A percentile compares a stretch with the other conserved stretches of the same genome.
phyloP scores from a whole-genome alignment of 2,113 vertebrate species.

The Cochlearius cochlearius region DNA sequence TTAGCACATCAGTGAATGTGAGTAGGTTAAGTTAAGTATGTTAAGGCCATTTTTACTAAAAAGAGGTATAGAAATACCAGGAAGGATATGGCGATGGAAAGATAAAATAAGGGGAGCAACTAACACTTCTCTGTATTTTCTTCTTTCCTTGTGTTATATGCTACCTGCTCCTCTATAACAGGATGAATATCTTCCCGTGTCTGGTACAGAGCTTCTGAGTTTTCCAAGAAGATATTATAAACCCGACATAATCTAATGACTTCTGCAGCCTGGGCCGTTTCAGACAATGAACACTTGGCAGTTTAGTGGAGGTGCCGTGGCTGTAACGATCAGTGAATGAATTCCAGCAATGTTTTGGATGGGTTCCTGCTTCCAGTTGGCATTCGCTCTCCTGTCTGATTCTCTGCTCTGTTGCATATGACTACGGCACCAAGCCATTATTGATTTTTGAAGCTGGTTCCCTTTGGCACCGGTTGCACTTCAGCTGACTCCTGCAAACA shows the following conservation, averaged over 20 bases:
- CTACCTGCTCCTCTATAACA: neutral
- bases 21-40: neutral
- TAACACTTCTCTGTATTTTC: neutral
- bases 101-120: neutral
- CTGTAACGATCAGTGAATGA: neutral
- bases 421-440: neutral
- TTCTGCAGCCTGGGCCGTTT: neutral
- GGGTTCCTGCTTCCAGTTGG: conserved; percentile 13
- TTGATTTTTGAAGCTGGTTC: conserved; percentile 20
- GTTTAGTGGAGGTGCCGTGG: neutral
- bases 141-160: neutral
- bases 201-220: neutral
- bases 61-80: neutral
- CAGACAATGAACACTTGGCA: neutral
- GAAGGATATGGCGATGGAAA: neutral
- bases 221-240: conserved; percentile 15
- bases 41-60: neutral
- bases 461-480: neutral
- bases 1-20: neutral
- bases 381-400: neutral
- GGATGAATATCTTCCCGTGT: neutral
- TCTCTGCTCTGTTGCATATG: neutral
- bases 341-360: conserved; percentile 43
- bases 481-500: conserved; percentile 39
- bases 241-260: neutral